A percentile compares a stretch with the other conserved stretches of the same genome.
Conservation (phyloP, 2,797 vertebrate species). For the Nannoperca australis region DNA sequence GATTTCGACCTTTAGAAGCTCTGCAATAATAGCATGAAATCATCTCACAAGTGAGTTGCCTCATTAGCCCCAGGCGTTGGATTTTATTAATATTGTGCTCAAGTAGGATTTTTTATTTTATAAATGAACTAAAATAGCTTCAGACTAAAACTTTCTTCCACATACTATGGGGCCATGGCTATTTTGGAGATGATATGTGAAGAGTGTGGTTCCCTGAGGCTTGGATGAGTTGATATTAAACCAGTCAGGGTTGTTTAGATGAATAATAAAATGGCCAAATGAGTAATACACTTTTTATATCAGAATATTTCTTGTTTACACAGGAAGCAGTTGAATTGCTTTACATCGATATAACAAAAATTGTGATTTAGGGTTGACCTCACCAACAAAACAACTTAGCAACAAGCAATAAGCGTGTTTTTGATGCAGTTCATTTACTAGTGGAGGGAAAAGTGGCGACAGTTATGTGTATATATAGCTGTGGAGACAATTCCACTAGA, state of each 20-base stretch:
- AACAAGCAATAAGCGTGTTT: not conserved
- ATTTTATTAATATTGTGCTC: slow-evolving; percentile 42
- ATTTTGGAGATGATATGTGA: slow-evolving; percentile 14
- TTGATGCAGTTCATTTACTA: not conserved
- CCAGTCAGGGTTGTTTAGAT: not conserved
- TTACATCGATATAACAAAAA: slow-evolving; percentile 3
- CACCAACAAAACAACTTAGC: not conserved
- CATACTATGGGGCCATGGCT: not conserved
- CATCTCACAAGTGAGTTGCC: slow-evolving; percentile 32
- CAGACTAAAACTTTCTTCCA: slow-evolving; percentile 27
- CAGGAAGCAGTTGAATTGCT: not conserved
- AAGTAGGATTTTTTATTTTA: slow-evolving; percentile 30
- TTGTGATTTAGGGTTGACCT: not conserved
- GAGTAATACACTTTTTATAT: not conserved
- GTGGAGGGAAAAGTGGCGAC: not conserved
- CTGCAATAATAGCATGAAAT: slow-evolving; percentile 54
- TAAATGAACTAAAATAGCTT: slow-evolving; percentile 40
- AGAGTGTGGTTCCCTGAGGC: not conserved
- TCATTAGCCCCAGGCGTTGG: slow-evolving; percentile 44
- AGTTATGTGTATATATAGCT: no score
- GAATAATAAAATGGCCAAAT: not conserved
- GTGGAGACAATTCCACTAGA: not conserved
- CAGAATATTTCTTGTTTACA: not conserved
- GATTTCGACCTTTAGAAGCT: slow-evolving; percentile 54
- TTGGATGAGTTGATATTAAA: slow-evolving; percentile 1